These are phyloP conservation scores for Rotaria macrura DNA, from an alignment of 2,888 invertebrate genomes.

Conservation along the genomic window DNA sequence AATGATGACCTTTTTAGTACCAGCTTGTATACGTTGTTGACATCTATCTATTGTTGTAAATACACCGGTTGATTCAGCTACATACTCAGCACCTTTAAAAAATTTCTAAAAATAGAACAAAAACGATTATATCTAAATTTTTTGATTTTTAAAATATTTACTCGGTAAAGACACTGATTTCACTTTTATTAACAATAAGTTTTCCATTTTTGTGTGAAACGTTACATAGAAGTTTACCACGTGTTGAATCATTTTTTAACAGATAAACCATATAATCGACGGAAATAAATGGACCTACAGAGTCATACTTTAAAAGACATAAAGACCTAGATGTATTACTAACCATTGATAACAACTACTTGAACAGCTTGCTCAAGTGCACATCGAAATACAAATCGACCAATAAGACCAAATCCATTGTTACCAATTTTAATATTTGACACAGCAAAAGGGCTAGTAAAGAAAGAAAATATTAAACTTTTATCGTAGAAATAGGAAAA, in stretches of 20 bases:
- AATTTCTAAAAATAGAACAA: constrained; percentile 38
- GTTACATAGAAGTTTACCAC: constrained; percentile 82
- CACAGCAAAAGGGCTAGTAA: no score
- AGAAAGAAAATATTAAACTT: no score
- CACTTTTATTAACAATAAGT: constrained; percentile 67
- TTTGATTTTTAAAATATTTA: constrained; percentile 39
- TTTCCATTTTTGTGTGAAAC: no score
- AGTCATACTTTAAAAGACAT: not conserved
- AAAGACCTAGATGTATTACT: not conserved
- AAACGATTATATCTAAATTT: not conserved
- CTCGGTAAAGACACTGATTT: constrained; percentile 72
- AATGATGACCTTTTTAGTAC: no score
- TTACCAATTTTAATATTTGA: no score
- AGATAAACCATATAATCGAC: constrained; percentile 61
- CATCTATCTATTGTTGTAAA: constrained; percentile 76
- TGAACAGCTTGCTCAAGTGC: no score
- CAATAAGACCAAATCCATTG: no score
- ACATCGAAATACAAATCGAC: no score
- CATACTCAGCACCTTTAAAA: constrained; percentile 88
- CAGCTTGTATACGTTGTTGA: no score
- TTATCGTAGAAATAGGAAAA: no score
- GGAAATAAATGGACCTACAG: constrained; percentile 31
- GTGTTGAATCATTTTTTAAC: constrained; percentile 95
- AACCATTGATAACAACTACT: constrained; percentile 26
- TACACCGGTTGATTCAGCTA: constrained; percentile 93